A percentile compares a stretch with the other conserved stretches of the same genome.
phyloP scores from a whole-genome alignment of 1,140 invertebrate genomes.

The Aethina tumida region DNA sequence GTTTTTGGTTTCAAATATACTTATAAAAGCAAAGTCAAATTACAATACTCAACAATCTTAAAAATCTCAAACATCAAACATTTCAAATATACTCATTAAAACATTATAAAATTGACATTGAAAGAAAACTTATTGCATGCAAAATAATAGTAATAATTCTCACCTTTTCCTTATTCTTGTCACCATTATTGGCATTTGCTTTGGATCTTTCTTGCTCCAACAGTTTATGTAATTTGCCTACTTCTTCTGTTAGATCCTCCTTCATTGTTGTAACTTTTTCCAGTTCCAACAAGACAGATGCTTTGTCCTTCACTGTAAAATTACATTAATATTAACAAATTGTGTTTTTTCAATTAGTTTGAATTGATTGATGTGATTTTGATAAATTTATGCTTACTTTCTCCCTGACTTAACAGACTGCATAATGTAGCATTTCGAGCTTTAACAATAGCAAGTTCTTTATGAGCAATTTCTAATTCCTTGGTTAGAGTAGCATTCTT shows the following conservation, averaged over 20 bases:
- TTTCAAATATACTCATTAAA: no score
- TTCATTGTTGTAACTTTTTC: slow-evolving; percentile 58
- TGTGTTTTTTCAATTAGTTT: background rate
- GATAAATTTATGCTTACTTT: slow-evolving; percentile 49
- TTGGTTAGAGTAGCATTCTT: slow-evolving; percentile 50
- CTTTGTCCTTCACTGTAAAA: slow-evolving; percentile 65
- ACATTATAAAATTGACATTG: no score
- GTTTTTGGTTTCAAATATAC: no score
- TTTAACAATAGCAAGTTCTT: slow-evolving; percentile 62
- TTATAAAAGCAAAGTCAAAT: no score
- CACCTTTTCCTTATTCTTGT: no score
- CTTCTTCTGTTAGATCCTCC: slow-evolving; percentile 62
- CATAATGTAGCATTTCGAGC: slow-evolving; percentile 67
- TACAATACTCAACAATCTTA: no score
- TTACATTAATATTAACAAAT: background rate
- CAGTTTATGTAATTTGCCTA: slow-evolving; percentile 54
- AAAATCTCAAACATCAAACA: no score
- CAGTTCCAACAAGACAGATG: slow-evolving; percentile 63
- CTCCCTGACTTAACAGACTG: slow-evolving; percentile 64
- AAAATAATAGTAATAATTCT: no score
- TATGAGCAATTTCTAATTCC: slow-evolving; percentile 51
- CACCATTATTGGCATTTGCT: slow-evolving; percentile 15
- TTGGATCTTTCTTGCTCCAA: slow-evolving; percentile 73
- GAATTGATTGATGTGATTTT: slow-evolving; percentile 12
- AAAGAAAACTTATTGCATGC: no score